Percentiles rank a stretch among this genome's conserved stretches.
These are phyloP conservation scores for Ennomos fuscantarius DNA, from an alignment of 2,888 invertebrate genomes.

Conservation along the genomic window DNA sequence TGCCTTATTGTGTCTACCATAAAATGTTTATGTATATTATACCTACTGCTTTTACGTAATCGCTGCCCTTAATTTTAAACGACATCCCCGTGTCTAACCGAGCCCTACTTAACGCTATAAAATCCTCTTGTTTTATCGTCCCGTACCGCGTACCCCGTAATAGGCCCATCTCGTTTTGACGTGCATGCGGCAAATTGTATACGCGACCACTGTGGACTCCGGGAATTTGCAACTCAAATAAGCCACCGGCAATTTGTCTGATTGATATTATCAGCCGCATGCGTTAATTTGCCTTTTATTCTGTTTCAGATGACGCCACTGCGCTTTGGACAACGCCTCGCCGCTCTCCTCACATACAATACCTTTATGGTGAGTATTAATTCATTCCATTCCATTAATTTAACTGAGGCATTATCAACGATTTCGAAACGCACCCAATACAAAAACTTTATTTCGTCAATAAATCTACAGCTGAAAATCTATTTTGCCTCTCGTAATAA, in stretches of 20 bases:
- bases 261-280: slow-evolving; percentile 54
- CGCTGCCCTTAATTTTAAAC: slow-evolving; percentile 19
- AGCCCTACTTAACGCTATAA: slow-evolving; percentile 26
- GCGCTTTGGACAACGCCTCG: slow-evolving; percentile 56
- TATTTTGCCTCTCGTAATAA: slow-evolving; percentile 45
- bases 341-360: slow-evolving; percentile 62
- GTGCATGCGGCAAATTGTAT: slow-evolving; percentile 46
- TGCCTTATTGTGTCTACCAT: not conserved
- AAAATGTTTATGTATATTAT: slow-evolving; percentile 6
- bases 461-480: slow-evolving; percentile 37
- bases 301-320: slow-evolving; percentile 71
- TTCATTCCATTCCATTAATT: slow-evolving; percentile 18
- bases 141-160: slow-evolving; percentile 35
- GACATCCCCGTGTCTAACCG: slow-evolving; percentile 17
- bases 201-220: slow-evolving; percentile 30
- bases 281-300: slow-evolving; percentile 44
- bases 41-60: slow-evolving; percentile 5
- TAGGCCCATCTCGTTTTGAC: slow-evolving; percentile 42
- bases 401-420: slow-evolving; percentile 16
- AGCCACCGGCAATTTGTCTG: slow-evolving; percentile 50
- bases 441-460: slow-evolving; percentile 28
- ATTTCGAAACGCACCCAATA: slow-evolving; percentile 10
- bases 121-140: slow-evolving; percentile 31
- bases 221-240: slow-evolving; percentile 62
- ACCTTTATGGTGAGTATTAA: slow-evolving; percentile 63